These are phyloP conservation scores for Anguilla japonica DNA, from an alignment of 2,113 vertebrate species.

Conservation along the genomic window DNA sequence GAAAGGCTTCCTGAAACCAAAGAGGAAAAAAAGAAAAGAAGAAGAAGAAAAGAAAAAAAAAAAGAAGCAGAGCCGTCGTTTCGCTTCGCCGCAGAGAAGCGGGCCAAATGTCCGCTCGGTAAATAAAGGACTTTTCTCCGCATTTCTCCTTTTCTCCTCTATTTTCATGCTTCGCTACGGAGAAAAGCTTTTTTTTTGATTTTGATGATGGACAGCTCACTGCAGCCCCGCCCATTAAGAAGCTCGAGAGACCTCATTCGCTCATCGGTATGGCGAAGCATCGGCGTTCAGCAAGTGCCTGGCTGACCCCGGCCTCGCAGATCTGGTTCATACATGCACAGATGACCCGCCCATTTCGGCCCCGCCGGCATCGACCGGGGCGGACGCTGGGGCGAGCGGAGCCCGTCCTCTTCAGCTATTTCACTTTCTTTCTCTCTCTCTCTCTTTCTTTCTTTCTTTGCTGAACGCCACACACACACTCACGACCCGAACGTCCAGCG, in stretches of 20 bases:
- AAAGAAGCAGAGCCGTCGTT: no score
- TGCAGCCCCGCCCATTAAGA: no score
- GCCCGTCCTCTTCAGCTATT: background rate
- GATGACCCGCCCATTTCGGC: no score
- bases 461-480: constrained; percentile 23
- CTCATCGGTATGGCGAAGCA: background rate
- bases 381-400: background rate
- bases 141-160: no score
- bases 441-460: background rate
- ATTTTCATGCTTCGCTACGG: no score
- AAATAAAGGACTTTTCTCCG: background rate
- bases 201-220: no score
- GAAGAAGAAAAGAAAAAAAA: no score
- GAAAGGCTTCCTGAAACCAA: no score
- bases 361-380: background rate
- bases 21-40: no score
- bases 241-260: no score
- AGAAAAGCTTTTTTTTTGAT: no score
- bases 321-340: background rate
- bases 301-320: background rate
- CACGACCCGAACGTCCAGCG: constrained; percentile 48
- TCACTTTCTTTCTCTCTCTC: background rate
- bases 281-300: background rate
- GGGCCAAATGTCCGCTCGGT: background rate
- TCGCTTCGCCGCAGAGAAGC: background rate